Evolutionary conservation across 2,797 vertebrate species (phyloP), one percentile per base, ranked within the genome.

Genomic region (Neoniphon sammara): DNA sequence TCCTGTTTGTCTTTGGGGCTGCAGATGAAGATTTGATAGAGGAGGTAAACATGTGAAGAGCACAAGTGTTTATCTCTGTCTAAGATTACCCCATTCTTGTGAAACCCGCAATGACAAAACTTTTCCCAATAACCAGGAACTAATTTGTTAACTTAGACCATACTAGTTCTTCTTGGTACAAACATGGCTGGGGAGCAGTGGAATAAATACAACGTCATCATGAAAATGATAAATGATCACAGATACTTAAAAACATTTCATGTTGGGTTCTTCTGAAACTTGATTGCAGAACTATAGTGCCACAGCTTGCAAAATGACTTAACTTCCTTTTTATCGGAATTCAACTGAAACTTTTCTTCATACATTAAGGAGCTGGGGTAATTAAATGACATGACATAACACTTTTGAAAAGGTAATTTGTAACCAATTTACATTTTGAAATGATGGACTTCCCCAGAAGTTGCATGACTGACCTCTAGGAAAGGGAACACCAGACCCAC

Each of bases 401-500:
- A 23, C 20, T 23, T 0, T 12, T 42, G 65, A 64, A 55, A 56
- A 70, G 50, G 81, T 6, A 17, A 46, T 69, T 66, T 81, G 57
- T 0, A 59, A 0, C 15, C 30, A 15, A 59, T 2, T 67, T 58
- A 31, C 7, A 59, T 34, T 30, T 34, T n/a, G 5, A 46, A 64
- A 54, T 3, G 17, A 15, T 46, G 30, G 66, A 59, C 15, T 0
- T 58, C 52, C 0, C 5, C 17, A 21, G 0, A 61, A 55, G 4
- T 52, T 66, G 71, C 70, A 70, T 4, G 5, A 87, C 93, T 81
- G 65, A 98, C 97, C 94, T 96, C 94, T 44, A 98, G 92, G 86
- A 97, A 99, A 2, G 95, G 96, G 78, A 99, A 99, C 62, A 97
- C 4, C 0, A 98, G 91, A 9, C 98, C 98, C 42, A 99, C 95